phyloP scores from a whole-genome alignment of 2,797 vertebrate species.

The Coregonus sp. region DNA sequence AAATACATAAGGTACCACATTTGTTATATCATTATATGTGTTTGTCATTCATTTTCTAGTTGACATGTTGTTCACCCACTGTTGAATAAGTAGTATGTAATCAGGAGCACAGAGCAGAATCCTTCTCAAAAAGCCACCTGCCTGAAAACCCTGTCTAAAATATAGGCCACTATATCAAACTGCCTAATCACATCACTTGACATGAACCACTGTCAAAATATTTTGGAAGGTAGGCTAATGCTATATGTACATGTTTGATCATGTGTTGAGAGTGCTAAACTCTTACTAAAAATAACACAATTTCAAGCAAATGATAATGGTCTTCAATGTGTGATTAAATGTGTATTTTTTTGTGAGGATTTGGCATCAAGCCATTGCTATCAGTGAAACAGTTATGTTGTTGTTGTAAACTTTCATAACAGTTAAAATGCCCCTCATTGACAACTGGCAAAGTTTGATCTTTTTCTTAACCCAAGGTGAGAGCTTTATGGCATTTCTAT shows the following conservation, averaged over 20 bases:
- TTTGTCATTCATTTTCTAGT: conserved; percentile 39
- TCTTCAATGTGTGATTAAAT: not conserved
- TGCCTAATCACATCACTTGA: conserved; percentile 61
- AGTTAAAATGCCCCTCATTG: not conserved
- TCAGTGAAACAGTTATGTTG: not conserved
- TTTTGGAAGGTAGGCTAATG: conserved; percentile 54
- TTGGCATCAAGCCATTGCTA: not conserved
- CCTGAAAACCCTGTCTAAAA: conserved; percentile 58
- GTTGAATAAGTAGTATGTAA: not conserved
- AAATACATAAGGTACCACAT: conserved; percentile 67
- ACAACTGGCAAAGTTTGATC: not conserved
- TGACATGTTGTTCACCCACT: not conserved
- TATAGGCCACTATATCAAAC: conserved; percentile 55
- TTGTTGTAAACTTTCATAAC: not conserved
- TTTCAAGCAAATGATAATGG: not conserved
- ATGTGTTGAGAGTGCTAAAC: not conserved
- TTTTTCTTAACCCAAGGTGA: not conserved
- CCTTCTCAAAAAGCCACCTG: not conserved
- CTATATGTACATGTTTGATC: conserved; percentile 68
- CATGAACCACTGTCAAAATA: conserved; percentile 60
- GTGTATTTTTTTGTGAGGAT: not conserved
- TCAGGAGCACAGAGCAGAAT: not conserved
- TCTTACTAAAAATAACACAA: not conserved
- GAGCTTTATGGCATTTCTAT: not conserved
- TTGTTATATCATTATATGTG: conserved; percentile 46